phyloP scores from a whole-genome alignment of 1,140 invertebrate species.

The Ceratina calcarata region DNA sequence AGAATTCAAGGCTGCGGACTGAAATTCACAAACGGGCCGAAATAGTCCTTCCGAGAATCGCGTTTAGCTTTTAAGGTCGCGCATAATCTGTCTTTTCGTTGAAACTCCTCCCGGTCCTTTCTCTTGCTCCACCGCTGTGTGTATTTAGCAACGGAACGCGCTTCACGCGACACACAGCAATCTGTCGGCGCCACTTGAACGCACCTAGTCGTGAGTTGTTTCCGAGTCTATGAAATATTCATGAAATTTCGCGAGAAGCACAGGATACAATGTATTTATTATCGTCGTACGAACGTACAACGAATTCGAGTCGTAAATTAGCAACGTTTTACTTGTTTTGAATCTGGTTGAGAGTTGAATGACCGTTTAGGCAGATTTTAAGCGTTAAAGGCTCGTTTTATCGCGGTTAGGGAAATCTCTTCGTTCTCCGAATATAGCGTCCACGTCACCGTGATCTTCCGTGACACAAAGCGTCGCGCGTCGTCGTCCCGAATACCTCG shows the following conservation, averaged over 20 bases:
- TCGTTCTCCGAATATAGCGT: conserved; percentile 42
- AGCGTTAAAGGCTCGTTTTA: background rate
- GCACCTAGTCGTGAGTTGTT: conserved; percentile 12
- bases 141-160: conserved; percentile 11
- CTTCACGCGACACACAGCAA: conserved; percentile 8
- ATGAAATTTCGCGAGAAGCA: conserved; percentile 17
- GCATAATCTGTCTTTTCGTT: conserved; percentile 23
- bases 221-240: conserved; percentile 35
- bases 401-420: conserved; percentile 23
- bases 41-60: conserved; percentile 58
- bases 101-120: conserved; percentile 13
- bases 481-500: conserved; percentile 45
- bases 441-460: conserved; percentile 49
- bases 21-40: conserved; percentile 52
- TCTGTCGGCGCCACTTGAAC: background rate
- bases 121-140: background rate
- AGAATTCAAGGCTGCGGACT: conserved; percentile 20
- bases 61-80: conserved; percentile 29
- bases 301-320: conserved; percentile 21
- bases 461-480: conserved; percentile 38
- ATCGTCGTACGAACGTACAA: background rate
- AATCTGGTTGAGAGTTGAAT: no score
- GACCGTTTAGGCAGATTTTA: conserved; percentile 14
- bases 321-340: background rate
- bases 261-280: background rate